Base-by-base conservation (phyloP, 2,797 vertebrate genomes). In the Enteromius viviparus region DNA sequence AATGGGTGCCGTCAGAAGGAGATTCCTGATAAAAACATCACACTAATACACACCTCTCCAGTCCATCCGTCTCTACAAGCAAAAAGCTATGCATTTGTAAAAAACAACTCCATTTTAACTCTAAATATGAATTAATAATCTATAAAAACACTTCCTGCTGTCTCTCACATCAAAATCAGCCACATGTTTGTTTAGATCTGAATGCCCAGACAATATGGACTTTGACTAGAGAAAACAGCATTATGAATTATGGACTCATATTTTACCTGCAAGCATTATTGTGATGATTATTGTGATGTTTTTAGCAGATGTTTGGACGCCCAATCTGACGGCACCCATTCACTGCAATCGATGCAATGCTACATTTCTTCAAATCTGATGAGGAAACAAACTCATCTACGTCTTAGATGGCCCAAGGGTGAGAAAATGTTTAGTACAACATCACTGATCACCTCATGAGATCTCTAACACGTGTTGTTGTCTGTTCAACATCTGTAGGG, bases 21-120 rank as follows among this genome's bases (percentile, higher is more conserved):
- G 34, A 34, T 34, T 34, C 34, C 34, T 34, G 34, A 34, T 55
- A 55, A n/a, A 21, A 55, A n/a, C 53, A 55, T 9, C 51, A 55
- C 51, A 55, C 21, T 53, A 21, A 53, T 53, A 2, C 51, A 53
- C 21, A 55, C 2, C 8, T 9, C 51, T 55, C 53, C 21, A n/a
- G 53, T 55, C 8, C 21, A n/a, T 55, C 19, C 7, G 0, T 53
- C 7, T 53, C 0, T 6, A 21, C 6, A 3, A 53, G 7, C 1
- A 1, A 53, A 53, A 53, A 53, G 1, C 2, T 21, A 7, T 0
- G 1, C 21, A 19, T 21, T 53, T 53, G 51, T 53, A 3, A 55
- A 0, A 55, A 55, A 55, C 8, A n/a, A 55, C n/a, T n/a, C 21
- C 53, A 55, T 53, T 53, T 55, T n/a, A 55, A 55, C 3, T 55